Evolutionary conservation across 1,140 invertebrate genomes (phyloP), one percentile per base, ranked within the genome.

Genomic region (Condylostylus longicornis): DNA sequence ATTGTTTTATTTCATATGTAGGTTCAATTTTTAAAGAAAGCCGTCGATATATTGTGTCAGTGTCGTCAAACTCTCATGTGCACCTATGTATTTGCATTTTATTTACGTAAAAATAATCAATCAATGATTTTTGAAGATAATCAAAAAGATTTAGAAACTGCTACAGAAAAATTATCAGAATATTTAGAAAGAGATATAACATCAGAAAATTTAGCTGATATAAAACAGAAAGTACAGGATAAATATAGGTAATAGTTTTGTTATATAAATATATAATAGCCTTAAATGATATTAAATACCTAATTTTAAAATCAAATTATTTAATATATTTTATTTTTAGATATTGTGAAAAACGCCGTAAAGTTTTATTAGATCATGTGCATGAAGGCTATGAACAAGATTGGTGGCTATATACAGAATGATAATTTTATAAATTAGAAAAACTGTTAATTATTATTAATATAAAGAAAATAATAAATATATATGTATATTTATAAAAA

Each of bases 91-190:
- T 98, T 98, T 74, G 95, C 94, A 49, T 98, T 93, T 67, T 98
- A 98, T 62, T 72, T 98, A 51, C 77, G 79, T 55, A 94, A 93
- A 69, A 97, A 94, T 68, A 98, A 98, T 71, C 93, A 98, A 65
- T 94, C 90, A 50, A 86, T 90, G 61, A 95, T 98, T 54, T 98
- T 98, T 71, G 93, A 97, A 70, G 90, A 94, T 62, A 98, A 98
- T 73, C 95, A 98, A 71, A 84, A 83, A 58, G 94, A 98, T 72
- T 70, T 98, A 41, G 93, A 98, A 66, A 84, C 82, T 51, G 89
- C 91, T 36, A 98, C 93, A 6, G 94, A 98, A 70, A 88, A 79
- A 45, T 69, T 98, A 36, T 95, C 89, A 15, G 93, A 97, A 67
- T 98, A 97, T 69, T 74, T 98, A 42, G 94, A 98, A 68, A 70